Evolutionary conservation across 92 coral and sea anemone genomes (phyloP), one percentile per base, ranked within the genome.

Genomic region (Actinostola sp.): DNA sequence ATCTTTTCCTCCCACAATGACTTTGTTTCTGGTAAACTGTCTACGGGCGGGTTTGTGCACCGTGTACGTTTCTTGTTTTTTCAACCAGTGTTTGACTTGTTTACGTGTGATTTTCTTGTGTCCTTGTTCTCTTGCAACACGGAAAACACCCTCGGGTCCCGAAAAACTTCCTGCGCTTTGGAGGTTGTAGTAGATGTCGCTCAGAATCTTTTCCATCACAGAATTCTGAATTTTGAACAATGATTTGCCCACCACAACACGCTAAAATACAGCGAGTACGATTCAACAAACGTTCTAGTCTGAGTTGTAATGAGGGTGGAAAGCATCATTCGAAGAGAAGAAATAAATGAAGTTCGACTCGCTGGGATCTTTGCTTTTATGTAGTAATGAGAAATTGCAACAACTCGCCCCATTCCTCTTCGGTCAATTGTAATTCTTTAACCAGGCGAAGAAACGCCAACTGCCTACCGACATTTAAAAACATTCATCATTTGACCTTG

Each of bases 31-130:
- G 2, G 46, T 44, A 35, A 49, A 76, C 26, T 35, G 59, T 16
- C 70, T 30, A 14, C 82, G 87, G 4, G 70, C 89, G 0, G 79
- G 78, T 49, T 76, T 83, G 44, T 83, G 88, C 14, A 69, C 26
- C 0, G n/a, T n/a, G n/a, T n/a, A n/a, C n/a, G n/a, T n/a, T n/a
- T n/a, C n/a, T n/a, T n/a, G n/a, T n/a, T n/a, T n/a, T n/a, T n/a
- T n/a, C n/a, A n/a, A n/a, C n/a, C n/a, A n/a, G n/a, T n/a, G n/a
- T n/a, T n/a, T n/a, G n/a, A n/a, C n/a, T n/a, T n/a, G n/a, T n/a
- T n/a, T n/a, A n/a, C n/a, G n/a, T n/a, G n/a, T n/a, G n/a, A 78
- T 20, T 31, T 71, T 49, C 54, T 31, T 32, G 29, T 42, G 35
- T 28, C 66, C 73, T 52, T 71, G 44, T 19, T 61, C 38, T 63